These are phyloP conservation scores for Jaculus jaculus DNA, from an alignment of 2,113 vertebrate genomes.

Conservation along the genomic window DNA sequence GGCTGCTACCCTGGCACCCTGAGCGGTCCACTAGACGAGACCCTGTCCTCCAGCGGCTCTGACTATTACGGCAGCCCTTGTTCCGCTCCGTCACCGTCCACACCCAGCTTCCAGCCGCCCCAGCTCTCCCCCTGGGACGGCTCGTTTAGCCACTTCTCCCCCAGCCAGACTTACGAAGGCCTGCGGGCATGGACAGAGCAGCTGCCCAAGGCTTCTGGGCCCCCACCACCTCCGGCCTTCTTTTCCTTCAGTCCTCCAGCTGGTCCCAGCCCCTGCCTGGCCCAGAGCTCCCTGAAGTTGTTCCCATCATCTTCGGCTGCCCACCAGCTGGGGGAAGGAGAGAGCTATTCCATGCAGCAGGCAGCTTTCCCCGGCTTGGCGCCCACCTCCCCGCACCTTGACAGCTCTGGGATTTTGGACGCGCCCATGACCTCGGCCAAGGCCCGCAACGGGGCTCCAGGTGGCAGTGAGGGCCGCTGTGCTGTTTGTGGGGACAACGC, in stretches of 20 bases:
- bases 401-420: slow-evolving; percentile 83
- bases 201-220: slow-evolving; percentile 80
- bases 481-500: slow-evolving; percentile 97
- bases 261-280: slow-evolving; percentile 83
- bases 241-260: slow-evolving; percentile 88
- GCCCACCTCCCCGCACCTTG: slow-evolving; percentile 81
- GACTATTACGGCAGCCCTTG: slow-evolving; percentile 94
- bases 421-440: slow-evolving; percentile 85
- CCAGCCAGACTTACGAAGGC: slow-evolving; percentile 88
- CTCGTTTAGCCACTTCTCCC: slow-evolving; percentile 90
- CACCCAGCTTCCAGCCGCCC: slow-evolving; percentile 89
- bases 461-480: slow-evolving; percentile 91
- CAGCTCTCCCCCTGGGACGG: slow-evolving; percentile 90
- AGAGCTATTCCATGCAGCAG: slow-evolving; percentile 82
- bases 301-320: slow-evolving; percentile 71
- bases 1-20: slow-evolving; percentile 93
- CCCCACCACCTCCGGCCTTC: slow-evolving; percentile 84
- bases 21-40: slow-evolving; percentile 87
- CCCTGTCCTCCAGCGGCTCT: slow-evolving; percentile 90
- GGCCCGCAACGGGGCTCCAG: slow-evolving; percentile 83
- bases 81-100: slow-evolving; percentile 90
- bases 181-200: slow-evolving; percentile 89
- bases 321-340: slow-evolving; percentile 85
- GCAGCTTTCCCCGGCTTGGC: slow-evolving; percentile 83
- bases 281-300: slow-evolving; percentile 81